Percentiles rank a stretch among this genome's conserved stretches.
These are phyloP conservation scores for Galerucella pusilla DNA, from an alignment of 2,888 invertebrate species.

Conservation along the genomic window DNA sequence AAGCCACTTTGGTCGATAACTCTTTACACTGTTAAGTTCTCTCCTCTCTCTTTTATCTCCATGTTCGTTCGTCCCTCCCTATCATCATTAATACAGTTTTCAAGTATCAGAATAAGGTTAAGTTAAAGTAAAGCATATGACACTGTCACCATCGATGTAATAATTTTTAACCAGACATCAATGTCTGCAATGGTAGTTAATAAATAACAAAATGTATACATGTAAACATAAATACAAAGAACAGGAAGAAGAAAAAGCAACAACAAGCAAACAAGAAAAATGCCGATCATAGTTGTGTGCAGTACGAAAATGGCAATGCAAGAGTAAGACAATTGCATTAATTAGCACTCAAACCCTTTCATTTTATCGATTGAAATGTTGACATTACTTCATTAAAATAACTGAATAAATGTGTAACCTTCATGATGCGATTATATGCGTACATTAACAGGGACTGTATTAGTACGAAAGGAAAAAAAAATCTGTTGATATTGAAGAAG, in stretches of 20 bases:
- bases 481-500: too few species aligned
- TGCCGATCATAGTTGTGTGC: background rate
- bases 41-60: too few species aligned
- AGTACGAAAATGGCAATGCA: constrained; percentile 1
- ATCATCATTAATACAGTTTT: too few species aligned
- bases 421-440: constrained; percentile 17
- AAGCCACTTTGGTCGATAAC: too few species aligned
- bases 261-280: constrained; percentile 5
- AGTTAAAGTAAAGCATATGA: too few species aligned
- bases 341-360: constrained; percentile 14
- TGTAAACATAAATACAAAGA: background rate
- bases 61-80: too few species aligned
- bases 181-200: background rate
- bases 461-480: background rate
- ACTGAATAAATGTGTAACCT: constrained; percentile 26
- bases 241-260: background rate
- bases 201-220: background rate
- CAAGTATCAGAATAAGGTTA: too few species aligned
- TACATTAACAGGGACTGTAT: background rate
- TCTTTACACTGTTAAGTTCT: too few species aligned
- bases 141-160: too few species aligned
- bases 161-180: background rate
- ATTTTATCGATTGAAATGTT: constrained; percentile 19
- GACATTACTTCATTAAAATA: constrained; percentile 26
- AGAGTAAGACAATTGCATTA: constrained; percentile 13